Conservation (phyloP, 1,140 invertebrate species). For the Anoplophora glabripennis region DNA sequence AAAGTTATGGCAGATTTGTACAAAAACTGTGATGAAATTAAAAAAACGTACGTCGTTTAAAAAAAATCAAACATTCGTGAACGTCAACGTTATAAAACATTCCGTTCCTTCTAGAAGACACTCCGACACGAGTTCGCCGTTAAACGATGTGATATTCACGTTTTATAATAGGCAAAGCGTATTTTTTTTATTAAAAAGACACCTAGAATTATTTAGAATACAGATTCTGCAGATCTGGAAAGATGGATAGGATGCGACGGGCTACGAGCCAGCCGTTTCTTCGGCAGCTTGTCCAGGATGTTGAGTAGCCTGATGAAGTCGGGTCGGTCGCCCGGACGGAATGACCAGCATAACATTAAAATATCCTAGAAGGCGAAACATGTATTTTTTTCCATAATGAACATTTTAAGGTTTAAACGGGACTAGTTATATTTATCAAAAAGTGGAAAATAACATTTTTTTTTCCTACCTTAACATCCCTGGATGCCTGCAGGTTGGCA, state of each 20-base stretch:
- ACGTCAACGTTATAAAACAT: too few relatives aligned
- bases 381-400: background rate
- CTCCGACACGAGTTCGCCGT: too few relatives aligned
- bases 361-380: slow-evolving; percentile 73
- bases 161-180: too few relatives aligned
- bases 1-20: too few relatives aligned
- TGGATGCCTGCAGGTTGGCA: slow-evolving; percentile 88
- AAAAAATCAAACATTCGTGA: too few relatives aligned
- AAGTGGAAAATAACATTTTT: background rate
- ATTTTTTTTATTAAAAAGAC: background rate
- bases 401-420: too few relatives aligned
- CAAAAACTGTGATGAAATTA: too few relatives aligned
- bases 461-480: slow-evolving; percentile 89
- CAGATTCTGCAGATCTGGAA: slow-evolving; percentile 87
- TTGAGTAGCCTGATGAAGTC: slow-evolving; percentile 85
- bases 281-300: slow-evolving; percentile 85
- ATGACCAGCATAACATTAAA: slow-evolving; percentile 95
- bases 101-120: too few relatives aligned
- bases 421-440: too few relatives aligned
- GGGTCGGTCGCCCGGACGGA: slow-evolving; percentile 75
- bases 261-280: slow-evolving; percentile 90
- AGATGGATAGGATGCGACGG: slow-evolving; percentile 96
- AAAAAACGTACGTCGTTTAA: too few relatives aligned
- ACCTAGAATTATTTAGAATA: slow-evolving; percentile 62
- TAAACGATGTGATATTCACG: too few relatives aligned